phyloP scores from a whole-genome alignment of 1,140 invertebrate species.

The Euura lappo region DNA sequence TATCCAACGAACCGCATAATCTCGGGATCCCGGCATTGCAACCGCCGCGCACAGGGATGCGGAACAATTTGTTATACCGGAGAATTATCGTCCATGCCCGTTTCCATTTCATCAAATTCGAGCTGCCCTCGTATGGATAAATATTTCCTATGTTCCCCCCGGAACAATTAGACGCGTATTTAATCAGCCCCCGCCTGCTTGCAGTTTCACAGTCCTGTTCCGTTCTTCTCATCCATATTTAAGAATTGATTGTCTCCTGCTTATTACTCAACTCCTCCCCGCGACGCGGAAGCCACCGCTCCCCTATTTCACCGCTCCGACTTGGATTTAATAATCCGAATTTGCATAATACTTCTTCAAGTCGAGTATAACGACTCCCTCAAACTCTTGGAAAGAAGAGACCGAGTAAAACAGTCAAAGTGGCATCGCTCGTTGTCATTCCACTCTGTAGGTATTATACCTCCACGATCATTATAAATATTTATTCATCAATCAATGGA shows the following conservation, averaged over 20 bases:
- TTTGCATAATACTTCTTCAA: constrained; percentile 20
- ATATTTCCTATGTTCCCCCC: too few species aligned
- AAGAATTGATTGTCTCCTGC: constrained; percentile 12
- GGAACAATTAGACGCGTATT: not conserved
- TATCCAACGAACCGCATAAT: constrained; percentile 4
- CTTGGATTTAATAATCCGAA: constrained; percentile 15
- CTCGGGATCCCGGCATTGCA: not conserved
- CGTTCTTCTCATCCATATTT: constrained; percentile 9
- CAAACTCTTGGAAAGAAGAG: too few species aligned
- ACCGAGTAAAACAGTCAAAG: too few species aligned
- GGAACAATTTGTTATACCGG: too few species aligned
- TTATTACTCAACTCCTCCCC: too few species aligned
- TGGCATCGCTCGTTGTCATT: not conserved
- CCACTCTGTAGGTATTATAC: not conserved
- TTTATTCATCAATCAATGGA: too few species aligned
- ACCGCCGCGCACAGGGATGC: too few species aligned
- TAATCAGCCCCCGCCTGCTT: not conserved
- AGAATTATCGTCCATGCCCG: too few species aligned
- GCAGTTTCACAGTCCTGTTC: not conserved
- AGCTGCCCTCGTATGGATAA: too few species aligned
- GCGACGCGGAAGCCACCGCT: too few species aligned
- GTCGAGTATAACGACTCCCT: constrained; percentile 2
- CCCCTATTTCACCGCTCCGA: constrained; percentile 10
- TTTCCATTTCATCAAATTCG: too few species aligned
- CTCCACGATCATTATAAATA: too few species aligned